A percentile compares a stretch with the other conserved stretches of the same genome.
phyloP scores from a whole-genome alignment of 2,113 vertebrate genomes.

The Xyliphius kryptos region DNA sequence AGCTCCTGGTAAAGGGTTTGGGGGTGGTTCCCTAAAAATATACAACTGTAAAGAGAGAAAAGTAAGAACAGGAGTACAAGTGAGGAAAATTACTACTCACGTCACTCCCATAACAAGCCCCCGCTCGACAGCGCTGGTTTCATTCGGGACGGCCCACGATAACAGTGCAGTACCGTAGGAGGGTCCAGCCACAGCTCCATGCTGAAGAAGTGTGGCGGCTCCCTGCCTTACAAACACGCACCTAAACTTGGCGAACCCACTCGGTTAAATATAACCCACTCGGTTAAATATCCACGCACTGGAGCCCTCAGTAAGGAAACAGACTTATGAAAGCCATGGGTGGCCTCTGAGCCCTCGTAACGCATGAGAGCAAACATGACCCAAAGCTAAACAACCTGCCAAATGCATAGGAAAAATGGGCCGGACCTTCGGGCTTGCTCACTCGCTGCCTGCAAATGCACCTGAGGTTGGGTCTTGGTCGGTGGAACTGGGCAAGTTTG shows the following conservation, averaged over 20 bases:
- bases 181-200: not conserved
- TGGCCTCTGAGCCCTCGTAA: slow-evolving; percentile 2
- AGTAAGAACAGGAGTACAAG: not conserved
- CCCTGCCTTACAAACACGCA: not conserved
- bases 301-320: slow-evolving; percentile 10
- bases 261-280: slow-evolving; percentile 3
- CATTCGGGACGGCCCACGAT: not conserved
- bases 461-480: slow-evolving; percentile 32
- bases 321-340: slow-evolving; percentile 12
- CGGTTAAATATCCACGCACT: not conserved
- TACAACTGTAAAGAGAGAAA: not conserved
- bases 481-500: slow-evolving; percentile 6
- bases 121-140: not conserved
- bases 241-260: slow-evolving; percentile 2
- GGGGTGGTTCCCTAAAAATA: no score
- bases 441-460: slow-evolving; percentile 24
- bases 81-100: not conserved
- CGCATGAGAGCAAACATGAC: not conserved
- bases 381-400: slow-evolving; percentile 17
- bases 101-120: not conserved
- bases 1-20: no score
- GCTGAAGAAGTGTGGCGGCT: not conserved
- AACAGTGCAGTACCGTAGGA: slow-evolving; percentile 3
- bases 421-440: slow-evolving; percentile 7
- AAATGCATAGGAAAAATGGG: slow-evolving; percentile 1